phyloP scores from a whole-genome alignment of 2,888 invertebrate genomes.

The Idaea dimidiata region DNA sequence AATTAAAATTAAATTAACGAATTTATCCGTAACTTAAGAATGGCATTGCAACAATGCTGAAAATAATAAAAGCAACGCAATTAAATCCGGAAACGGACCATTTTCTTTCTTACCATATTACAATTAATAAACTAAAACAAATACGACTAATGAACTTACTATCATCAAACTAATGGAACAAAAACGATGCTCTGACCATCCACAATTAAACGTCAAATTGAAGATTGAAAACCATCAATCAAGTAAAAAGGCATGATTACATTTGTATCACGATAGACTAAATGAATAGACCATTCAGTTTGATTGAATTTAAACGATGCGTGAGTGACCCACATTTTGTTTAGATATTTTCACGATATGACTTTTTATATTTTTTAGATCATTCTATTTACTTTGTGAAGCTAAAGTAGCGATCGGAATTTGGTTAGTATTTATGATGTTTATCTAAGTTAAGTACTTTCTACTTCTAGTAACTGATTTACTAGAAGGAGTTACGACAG shows the following conservation, averaged over 20 bases:
- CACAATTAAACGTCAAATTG: slow-evolving; percentile 63
- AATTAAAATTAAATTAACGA: no score
- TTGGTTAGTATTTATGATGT: not conserved
- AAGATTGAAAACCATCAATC: slow-evolving; percentile 68
- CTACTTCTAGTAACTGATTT: no score
- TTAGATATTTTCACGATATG: slow-evolving; percentile 5
- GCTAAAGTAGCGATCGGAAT: no score
- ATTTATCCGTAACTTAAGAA: no score
- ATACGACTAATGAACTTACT: slow-evolving; percentile 13
- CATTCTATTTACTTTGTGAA: not conserved
- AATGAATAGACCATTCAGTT: slow-evolving; percentile 72
- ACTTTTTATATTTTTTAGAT: slow-evolving; percentile 5
- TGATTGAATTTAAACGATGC: slow-evolving; percentile 67
- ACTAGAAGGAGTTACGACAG: no score
- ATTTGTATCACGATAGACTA: slow-evolving; percentile 72
- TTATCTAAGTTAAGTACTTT: no score
- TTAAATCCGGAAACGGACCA: no score
- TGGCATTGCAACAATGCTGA: no score
- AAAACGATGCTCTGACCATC: slow-evolving; percentile 46
- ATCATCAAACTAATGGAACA: slow-evolving; percentile 55
- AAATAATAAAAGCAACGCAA: no score
- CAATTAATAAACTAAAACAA: slow-evolving; percentile 8
- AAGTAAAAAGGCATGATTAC: slow-evolving; percentile 72
- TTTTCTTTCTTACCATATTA: no score
- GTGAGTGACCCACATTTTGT: slow-evolving; percentile 14